phyloP scores from a whole-genome alignment of 1,140 invertebrate species.

The Ectropis grisescens region DNA sequence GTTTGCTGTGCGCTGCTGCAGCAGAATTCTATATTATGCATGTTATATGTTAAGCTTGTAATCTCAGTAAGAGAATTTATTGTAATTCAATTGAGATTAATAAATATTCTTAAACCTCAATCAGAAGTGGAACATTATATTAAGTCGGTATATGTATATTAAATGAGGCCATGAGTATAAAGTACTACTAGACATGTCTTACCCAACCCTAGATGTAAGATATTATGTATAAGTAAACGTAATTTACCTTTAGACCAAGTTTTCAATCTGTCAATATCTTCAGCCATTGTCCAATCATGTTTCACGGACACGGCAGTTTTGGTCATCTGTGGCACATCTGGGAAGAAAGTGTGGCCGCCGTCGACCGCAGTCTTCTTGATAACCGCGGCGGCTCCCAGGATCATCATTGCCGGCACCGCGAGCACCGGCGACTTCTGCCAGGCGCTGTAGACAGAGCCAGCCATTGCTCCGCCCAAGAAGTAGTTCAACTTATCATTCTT shows the following conservation, averaged over 20 bases:
- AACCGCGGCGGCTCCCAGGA: conserved; percentile 62
- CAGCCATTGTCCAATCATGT: conserved; percentile 40
- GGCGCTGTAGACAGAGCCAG: conserved; percentile 72
- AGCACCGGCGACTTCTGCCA: conserved; percentile 52
- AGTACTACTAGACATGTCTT: too few relatives aligned
- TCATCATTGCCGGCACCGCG: conserved; percentile 27
- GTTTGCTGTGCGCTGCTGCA: too few relatives aligned
- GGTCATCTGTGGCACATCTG: conserved; percentile 18
- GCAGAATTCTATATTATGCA: too few relatives aligned
- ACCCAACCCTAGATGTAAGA: too few relatives aligned
- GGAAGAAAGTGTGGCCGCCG: conserved; percentile 68
- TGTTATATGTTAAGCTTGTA: too few relatives aligned
- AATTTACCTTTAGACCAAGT: conserved; percentile 36
- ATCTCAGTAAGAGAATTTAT: too few relatives aligned
- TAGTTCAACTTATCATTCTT: conserved; percentile 78
- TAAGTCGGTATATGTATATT: too few relatives aligned
- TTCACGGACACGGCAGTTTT: conserved; percentile 31
- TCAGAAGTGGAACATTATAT: too few relatives aligned
- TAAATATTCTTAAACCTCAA: too few relatives aligned
- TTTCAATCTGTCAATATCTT: conserved; percentile 44
- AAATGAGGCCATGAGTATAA: too few relatives aligned
- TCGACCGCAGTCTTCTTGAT: conserved; percentile 72
- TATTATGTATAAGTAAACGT: neutral
- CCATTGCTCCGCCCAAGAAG: conserved; percentile 70
- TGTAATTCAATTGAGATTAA: too few relatives aligned